phyloP scores from a whole-genome alignment of 2,888 invertebrate genomes.

The Hipparchia semele region DNA sequence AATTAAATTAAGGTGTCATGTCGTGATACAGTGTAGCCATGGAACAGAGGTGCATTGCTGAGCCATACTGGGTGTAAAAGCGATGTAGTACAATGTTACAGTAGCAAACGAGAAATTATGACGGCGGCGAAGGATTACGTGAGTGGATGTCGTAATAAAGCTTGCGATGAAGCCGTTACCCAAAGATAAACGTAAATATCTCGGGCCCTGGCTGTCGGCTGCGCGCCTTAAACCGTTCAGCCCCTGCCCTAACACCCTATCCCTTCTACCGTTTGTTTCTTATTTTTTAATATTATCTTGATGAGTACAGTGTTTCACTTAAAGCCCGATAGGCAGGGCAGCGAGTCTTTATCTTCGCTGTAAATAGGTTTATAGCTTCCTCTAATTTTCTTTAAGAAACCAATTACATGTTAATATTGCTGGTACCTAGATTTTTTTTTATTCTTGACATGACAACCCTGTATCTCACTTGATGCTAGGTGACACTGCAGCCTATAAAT shows the following conservation, averaged over 20 bases:
- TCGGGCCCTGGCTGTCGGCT: conserved; percentile 70
- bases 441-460: too few relatives aligned
- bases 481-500: too few relatives aligned
- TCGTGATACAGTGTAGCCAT: conserved; percentile 2
- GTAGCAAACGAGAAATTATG: conserved; percentile 81
- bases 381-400: conserved; percentile 13
- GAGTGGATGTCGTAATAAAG: conserved; percentile 84
- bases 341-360: conserved; percentile 9
- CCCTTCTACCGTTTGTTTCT: conserved; percentile 49
- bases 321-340: neutral
- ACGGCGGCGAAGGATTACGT: conserved; percentile 81
- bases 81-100: conserved; percentile 77
- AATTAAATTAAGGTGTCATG: neutral
- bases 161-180: conserved; percentile 83
- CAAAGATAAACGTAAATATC: conserved; percentile 83
- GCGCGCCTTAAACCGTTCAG: conserved; percentile 50
- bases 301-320: conserved; percentile 15
- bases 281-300: conserved; percentile 29
- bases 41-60: conserved; percentile 17
- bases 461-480: too few relatives aligned
- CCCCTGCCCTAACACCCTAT: conserved; percentile 43
- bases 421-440: too few relatives aligned
- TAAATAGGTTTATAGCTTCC: conserved; percentile 1
- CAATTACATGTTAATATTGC: conserved; percentile 20
- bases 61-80: conserved; percentile 63